These are phyloP conservation scores for Channa striata DNA, from an alignment of 2,797 vertebrate species.

Conservation along the genomic window DNA sequence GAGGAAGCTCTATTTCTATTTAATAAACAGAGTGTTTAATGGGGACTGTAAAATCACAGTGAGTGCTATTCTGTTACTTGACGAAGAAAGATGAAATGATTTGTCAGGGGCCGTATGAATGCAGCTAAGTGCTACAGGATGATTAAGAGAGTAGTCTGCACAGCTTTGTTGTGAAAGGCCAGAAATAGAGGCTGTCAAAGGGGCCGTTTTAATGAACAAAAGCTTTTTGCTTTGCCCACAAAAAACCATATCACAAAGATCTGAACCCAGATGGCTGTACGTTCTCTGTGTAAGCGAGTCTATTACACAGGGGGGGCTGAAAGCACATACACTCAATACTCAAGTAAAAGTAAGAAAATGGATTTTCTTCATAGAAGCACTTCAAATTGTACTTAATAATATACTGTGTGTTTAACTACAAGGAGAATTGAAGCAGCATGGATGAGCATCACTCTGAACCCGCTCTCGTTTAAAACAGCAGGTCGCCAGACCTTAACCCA, in stretches of 20 bases:
- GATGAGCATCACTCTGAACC: no score
- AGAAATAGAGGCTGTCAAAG: constrained; percentile 41
- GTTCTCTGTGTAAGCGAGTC: no score
- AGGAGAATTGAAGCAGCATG: no score
- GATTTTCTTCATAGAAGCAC: no score
- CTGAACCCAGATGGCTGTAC: no score
- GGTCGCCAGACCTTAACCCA: no score
- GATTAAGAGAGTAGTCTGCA: constrained; percentile 11
- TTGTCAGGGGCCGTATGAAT: constrained; percentile 53
- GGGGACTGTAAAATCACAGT: constrained; percentile 47
- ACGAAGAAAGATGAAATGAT: constrained; percentile 45
- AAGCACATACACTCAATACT: no score
- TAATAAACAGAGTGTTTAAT: constrained; percentile 53
- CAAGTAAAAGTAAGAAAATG: no score
- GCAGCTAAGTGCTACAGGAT: constrained; percentile 31
- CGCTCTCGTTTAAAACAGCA: no score
- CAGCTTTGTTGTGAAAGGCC: constrained; percentile 43
- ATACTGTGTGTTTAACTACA: no score
- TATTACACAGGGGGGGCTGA: no score
- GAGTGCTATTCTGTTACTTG: constrained; percentile 36
- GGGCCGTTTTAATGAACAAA: constrained; percentile 17
- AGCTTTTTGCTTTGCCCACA: neutral
- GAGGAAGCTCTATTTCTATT: constrained; percentile 44
- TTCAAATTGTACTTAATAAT: no score
- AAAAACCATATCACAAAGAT: neutral